phyloP scores from a whole-genome alignment of 1,140 invertebrate species.

The Calliphora vicina region DNA sequence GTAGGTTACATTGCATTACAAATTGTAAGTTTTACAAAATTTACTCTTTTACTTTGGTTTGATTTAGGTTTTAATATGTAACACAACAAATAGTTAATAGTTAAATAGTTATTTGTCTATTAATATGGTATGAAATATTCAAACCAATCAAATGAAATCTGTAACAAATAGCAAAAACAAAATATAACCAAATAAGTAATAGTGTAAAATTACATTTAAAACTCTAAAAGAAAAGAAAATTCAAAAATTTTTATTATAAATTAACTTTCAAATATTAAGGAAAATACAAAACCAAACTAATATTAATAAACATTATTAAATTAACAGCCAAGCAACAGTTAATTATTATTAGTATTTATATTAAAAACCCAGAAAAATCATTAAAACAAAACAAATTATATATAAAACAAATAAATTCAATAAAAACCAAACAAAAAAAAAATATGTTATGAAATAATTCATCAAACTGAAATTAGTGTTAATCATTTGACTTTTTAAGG shows the following conservation, averaged over 20 bases:
- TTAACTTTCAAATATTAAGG: background rate
- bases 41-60: too few species aligned
- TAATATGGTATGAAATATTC: background rate
- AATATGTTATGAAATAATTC: conserved; percentile 32
- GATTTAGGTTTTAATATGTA: background rate
- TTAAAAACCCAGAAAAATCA: background rate
- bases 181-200: background rate
- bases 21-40: too few species aligned
- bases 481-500: background rate
- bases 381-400: background rate
- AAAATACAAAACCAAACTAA: too few species aligned
- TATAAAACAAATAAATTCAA: background rate
- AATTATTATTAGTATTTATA: conserved; percentile 18
- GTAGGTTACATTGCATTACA: too few species aligned
- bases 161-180: too few species aligned
- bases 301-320: conserved; percentile 7
- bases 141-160: background rate
- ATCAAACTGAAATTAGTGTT: conserved; percentile 3
- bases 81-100: background rate
- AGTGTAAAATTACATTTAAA: background rate
- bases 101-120: background rate
- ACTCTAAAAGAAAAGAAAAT: background rate
- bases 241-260: background rate
- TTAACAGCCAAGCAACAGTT: background rate
- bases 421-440: conserved; percentile 11